A percentile compares a stretch with the other conserved stretches of the same genome.
Conservation (phyloP, 1,140 invertebrate genomes). For the Portunus trituberculatus region DNA sequence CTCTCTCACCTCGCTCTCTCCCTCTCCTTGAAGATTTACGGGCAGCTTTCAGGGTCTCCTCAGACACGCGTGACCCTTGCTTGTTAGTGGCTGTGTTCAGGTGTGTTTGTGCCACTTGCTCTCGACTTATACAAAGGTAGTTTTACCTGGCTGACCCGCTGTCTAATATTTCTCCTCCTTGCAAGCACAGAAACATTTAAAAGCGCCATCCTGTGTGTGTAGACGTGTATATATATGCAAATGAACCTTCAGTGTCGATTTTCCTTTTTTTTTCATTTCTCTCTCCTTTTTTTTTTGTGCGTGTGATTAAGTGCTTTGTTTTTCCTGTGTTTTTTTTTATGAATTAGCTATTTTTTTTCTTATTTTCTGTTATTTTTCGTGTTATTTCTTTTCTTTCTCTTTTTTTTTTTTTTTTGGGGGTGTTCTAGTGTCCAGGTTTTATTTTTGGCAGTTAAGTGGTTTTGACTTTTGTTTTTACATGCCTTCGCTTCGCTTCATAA, state of each 20-base stretch:
- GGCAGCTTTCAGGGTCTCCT: not conserved
- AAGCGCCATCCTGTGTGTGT: not conserved
- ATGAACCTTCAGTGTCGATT: not conserved
- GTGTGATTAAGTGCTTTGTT: not conserved
- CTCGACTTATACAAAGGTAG: not conserved
- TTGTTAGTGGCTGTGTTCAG: not conserved
- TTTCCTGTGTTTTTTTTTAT: too few species aligned
- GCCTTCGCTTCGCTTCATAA: not conserved
- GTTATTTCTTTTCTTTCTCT: too few species aligned
- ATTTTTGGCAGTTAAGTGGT: not conserved
- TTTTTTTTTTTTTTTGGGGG: too few species aligned
- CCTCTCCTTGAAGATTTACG: not conserved
- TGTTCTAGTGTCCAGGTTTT: too few species aligned
- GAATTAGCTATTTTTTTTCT: too few species aligned
- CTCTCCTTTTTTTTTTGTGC: too few species aligned
- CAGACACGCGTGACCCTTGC: not conserved
- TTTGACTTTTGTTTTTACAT: not conserved
- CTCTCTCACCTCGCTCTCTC: constrained; percentile 33
- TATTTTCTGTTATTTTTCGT: too few species aligned
- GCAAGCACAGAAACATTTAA: constrained; percentile 8
- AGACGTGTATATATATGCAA: not conserved
- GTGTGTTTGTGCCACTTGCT: not conserved
- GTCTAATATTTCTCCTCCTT: not conserved
- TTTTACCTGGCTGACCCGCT: not conserved
- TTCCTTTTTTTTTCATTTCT: not conserved